phyloP scores from a whole-genome alignment of 2,888 invertebrate species.

The Macaria liturata region DNA sequence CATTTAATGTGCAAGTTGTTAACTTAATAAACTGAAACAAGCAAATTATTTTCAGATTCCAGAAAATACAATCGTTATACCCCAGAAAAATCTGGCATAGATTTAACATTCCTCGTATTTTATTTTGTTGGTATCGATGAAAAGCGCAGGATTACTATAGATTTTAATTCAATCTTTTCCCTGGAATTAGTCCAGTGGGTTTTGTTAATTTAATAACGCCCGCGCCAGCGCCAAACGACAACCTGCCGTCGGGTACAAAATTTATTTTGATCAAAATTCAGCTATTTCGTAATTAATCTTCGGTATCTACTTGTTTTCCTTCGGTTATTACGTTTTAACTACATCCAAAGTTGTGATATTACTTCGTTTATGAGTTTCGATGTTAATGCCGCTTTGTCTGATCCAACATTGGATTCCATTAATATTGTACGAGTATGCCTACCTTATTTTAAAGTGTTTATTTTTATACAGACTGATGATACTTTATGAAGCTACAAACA shows the following conservation, averaged over 20 bases:
- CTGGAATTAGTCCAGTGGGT: conserved; percentile 39
- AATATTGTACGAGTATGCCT: conserved; percentile 5
- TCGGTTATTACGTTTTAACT: conserved; percentile 25
- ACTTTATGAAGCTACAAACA: too few relatives aligned
- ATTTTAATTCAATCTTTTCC: conserved; percentile 34
- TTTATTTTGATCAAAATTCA: conserved; percentile 43
- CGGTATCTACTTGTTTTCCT: conserved; percentile 31
- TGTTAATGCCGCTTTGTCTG: conserved; percentile 17
- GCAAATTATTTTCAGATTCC: too few relatives aligned
- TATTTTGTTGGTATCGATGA: conserved; percentile 18
- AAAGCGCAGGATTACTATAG: conserved; percentile 30
- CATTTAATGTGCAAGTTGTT: too few relatives aligned
- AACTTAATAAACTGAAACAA: too few relatives aligned
- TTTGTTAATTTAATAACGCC: conserved; percentile 45
- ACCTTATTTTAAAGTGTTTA: too few relatives aligned
- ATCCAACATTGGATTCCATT: conserved; percentile 14
- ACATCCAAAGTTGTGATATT: conserved; percentile 28
- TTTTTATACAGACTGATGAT: too few relatives aligned
- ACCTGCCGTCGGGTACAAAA: conserved; percentile 37
- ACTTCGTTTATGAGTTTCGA: conserved; percentile 28
- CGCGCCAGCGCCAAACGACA: conserved; percentile 24
- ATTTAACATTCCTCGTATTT: conserved; percentile 4
- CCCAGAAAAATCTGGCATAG: too few relatives aligned
- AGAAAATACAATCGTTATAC: too few relatives aligned
- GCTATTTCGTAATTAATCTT: conserved; percentile 45